phyloP scores from a whole-genome alignment of 2,797 vertebrate genomes.

The Euphonia xanthogaster region DNA sequence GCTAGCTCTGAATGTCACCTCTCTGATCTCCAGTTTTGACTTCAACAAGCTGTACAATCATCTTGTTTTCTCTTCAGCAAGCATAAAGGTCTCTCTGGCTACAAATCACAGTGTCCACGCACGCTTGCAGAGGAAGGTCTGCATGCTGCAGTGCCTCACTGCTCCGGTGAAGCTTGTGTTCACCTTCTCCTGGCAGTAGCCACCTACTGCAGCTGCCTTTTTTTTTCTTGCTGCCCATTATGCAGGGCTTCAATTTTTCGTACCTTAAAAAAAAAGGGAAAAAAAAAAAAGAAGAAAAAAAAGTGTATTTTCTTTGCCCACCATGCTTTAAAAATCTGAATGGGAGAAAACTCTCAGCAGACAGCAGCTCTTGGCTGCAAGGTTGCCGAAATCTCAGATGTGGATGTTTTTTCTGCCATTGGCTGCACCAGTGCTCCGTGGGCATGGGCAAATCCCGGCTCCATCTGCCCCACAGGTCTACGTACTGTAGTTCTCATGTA shows the following conservation, averaged over 20 bases:
- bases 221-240: constrained; percentile 38
- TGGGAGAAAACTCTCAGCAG: constrained; percentile 43
- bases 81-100: constrained; percentile 65
- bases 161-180: constrained; percentile 17
- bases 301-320: constrained; percentile 22
- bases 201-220: constrained; percentile 65
- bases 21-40: constrained; percentile 45
- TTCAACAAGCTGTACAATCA: constrained; percentile 57
- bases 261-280: not conserved
- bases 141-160: constrained; percentile 66
- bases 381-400: constrained; percentile 51
- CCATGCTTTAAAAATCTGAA: constrained; percentile 54
- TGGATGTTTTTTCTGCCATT: constrained; percentile 55
- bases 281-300: not conserved
- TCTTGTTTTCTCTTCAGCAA: constrained; percentile 10
- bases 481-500: constrained; percentile 72
- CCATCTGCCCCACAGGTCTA: constrained; percentile 56
- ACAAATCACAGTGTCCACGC: constrained; percentile 26
- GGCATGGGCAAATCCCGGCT: constrained; percentile 32
- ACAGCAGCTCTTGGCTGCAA: constrained; percentile 10
- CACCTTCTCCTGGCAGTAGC: not conserved
- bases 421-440: constrained; percentile 60
- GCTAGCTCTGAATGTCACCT: constrained; percentile 70
- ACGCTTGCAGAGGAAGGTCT: constrained; percentile 48
- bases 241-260: constrained; percentile 49